Evolutionary conservation across 2,797 vertebrate genomes (phyloP).

Genomic region (Molossus molossus): DNA sequence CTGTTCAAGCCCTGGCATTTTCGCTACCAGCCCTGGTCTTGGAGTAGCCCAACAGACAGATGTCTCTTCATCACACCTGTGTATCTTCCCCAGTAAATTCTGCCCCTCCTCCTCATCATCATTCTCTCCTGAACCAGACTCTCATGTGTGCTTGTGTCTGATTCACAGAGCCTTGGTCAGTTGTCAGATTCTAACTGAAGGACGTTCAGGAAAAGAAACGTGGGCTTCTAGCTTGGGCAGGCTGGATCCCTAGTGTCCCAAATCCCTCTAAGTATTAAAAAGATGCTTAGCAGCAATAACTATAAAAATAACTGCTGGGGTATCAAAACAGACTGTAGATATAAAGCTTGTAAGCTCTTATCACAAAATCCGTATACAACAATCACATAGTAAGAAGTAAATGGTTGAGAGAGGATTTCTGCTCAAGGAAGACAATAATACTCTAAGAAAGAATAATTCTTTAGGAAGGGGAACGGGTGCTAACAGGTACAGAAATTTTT

Average conservation of each 20-base stretch:
- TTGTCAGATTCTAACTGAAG: not conserved
- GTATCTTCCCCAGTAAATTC: not conserved
- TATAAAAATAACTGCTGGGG: not conserved
- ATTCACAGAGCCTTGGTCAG: not conserved
- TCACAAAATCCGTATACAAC: not conserved
- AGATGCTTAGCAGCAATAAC: not conserved
- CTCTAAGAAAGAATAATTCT: not conserved
- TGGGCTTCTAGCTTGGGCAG: not conserved
- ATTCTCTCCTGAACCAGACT: not conserved
- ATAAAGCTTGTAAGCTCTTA: not conserved
- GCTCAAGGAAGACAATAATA: not conserved
- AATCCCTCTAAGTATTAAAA: conserved; percentile 2
- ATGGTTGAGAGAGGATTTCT: not conserved
- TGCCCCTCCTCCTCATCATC: not conserved
- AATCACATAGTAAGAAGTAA: not conserved
- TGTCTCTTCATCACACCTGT: not conserved
- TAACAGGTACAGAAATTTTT: not conserved
- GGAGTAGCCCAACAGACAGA: not conserved
- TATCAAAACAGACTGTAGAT: not conserved
- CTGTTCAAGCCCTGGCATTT: no score
- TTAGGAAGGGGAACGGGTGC: not conserved
- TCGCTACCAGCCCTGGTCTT: not conserved
- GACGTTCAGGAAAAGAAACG: conserved; percentile 33
- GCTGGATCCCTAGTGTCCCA: not conserved
- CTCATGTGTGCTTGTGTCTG: not conserved